These are phyloP conservation scores for Eubasilissa splendida DNA, from an alignment of 2,888 invertebrate genomes.

Conservation along the genomic window DNA sequence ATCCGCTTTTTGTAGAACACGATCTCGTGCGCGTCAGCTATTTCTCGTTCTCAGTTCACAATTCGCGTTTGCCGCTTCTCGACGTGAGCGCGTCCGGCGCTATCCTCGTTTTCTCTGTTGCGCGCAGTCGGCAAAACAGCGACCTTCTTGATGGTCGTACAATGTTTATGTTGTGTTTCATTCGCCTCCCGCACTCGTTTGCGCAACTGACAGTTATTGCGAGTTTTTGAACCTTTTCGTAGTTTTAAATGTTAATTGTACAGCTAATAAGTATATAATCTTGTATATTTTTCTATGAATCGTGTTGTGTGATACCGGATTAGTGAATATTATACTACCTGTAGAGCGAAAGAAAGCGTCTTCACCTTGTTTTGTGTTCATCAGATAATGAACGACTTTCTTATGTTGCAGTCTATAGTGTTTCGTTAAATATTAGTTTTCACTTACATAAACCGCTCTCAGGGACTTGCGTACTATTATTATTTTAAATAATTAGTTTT, in stretches of 20 bases:
- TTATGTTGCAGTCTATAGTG: slow-evolving; percentile 17
- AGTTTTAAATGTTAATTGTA: slow-evolving; percentile 22
- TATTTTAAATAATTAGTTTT: neutral
- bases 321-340: neutral
- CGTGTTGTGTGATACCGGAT: neutral
- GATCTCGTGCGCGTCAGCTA: neutral
- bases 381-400: slow-evolving; percentile 6
- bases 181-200: slow-evolving; percentile 45
- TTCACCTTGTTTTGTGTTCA: slow-evolving; percentile 14
- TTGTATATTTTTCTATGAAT: neutral
- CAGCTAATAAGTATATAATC: neutral
- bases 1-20: too few relatives aligned
- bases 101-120: slow-evolving; percentile 4
- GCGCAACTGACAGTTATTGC: slow-evolving; percentile 51
- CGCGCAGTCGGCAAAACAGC: slow-evolving; percentile 42
- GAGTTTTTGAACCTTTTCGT: slow-evolving; percentile 45
- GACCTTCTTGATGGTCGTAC: slow-evolving; percentile 18
- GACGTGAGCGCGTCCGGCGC: slow-evolving; percentile 23
- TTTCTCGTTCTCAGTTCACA: slow-evolving; percentile 3
- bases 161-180: slow-evolving; percentile 50
- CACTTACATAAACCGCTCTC: neutral
- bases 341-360: slow-evolving; percentile 24
- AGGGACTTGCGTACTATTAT: neutral
- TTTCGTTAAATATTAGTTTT: slow-evolving; percentile 10
- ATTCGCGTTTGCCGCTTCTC: slow-evolving; percentile 19